These are phyloP conservation scores for Schlechtendalia chinensis DNA, from an alignment of 1,140 invertebrate species.

Conservation along the genomic window DNA sequence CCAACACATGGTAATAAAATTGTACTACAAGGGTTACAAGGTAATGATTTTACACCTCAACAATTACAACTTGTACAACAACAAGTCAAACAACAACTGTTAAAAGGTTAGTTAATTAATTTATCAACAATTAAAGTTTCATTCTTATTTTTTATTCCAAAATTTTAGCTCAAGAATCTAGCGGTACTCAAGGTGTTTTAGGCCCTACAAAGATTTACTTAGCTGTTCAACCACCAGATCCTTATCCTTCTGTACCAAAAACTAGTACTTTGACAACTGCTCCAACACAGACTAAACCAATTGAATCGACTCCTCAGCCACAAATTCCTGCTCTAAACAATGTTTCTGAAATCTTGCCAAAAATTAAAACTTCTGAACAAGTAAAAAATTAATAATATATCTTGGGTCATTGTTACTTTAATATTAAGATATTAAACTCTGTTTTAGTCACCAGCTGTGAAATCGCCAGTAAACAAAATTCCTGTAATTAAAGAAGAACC, in stretches of 20 bases:
- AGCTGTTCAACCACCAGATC: constrained; percentile 68
- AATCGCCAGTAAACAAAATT: neutral
- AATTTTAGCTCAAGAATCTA: constrained; percentile 57
- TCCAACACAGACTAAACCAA: neutral
- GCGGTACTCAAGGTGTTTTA: constrained; percentile 76
- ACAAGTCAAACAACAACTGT: constrained; percentile 81
- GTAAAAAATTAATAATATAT: neutral
- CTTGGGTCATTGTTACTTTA: neutral
- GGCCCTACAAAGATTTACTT: constrained; percentile 82
- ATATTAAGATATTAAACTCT: too few species aligned
- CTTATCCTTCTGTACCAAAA: neutral
- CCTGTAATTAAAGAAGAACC: constrained; percentile 10
- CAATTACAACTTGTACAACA: constrained; percentile 78
- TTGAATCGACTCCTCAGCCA: neutral
- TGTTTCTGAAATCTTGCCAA: neutral
- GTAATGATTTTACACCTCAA: constrained; percentile 75
- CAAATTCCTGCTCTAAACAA: neutral
- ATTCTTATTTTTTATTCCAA: constrained; percentile 16
- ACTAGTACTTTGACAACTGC: neutral
- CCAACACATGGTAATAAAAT: constrained; percentile 74
- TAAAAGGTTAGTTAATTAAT: constrained; percentile 67
- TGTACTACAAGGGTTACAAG: constrained; percentile 77
- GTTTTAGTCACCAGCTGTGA: neutral
- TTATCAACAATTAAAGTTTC: neutral
- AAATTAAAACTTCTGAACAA: constrained; percentile 12